These are phyloP conservation scores for Rhizoglyphus robini DNA, from an alignment of 1,140 invertebrate species.

Conservation along the genomic window DNA sequence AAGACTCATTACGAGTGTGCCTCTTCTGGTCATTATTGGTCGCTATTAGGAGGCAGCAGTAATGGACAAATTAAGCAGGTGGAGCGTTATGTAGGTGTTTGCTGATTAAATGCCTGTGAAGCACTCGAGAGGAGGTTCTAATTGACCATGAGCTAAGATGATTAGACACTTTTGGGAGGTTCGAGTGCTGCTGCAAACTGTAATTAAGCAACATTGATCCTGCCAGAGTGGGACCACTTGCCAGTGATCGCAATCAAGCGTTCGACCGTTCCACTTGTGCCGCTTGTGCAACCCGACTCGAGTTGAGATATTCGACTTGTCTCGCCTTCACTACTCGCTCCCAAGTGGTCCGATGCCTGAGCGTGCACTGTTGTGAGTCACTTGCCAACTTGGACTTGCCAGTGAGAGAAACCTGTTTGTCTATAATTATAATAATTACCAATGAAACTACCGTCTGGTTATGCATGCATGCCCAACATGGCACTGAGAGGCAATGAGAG, in stretches of 20 bases:
- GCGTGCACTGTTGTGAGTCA: too few species aligned
- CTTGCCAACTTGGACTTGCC: too few species aligned
- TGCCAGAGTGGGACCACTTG: neutral
- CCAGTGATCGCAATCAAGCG: neutral
- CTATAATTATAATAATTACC: slow-evolving; percentile 14
- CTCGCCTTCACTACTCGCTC: neutral
- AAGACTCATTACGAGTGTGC: neutral
- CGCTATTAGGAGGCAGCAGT: too few species aligned
- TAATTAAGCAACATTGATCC: slow-evolving; percentile 3
- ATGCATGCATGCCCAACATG: slow-evolving; percentile 3
- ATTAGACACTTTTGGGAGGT: slow-evolving; percentile 5
- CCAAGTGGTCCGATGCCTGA: neutral
- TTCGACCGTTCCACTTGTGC: too few species aligned
- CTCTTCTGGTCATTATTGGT: neutral
- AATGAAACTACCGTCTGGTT: slow-evolving; percentile 15
- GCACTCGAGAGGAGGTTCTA: neutral
- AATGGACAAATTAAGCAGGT: slow-evolving; percentile 9
- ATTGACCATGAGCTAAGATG: neutral
- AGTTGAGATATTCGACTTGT: neutral
- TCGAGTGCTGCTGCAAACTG: neutral
- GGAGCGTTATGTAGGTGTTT: slow-evolving; percentile 1
- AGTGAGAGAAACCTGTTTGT: slow-evolving; percentile 10
- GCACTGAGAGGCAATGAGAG: neutral
- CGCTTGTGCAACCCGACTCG: neutral
- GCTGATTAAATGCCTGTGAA: neutral